Evolutionary conservation across 1,140 invertebrate species (phyloP), one percentile per base, ranked within the genome.

Genomic region (Littorina saxatilis): DNA sequence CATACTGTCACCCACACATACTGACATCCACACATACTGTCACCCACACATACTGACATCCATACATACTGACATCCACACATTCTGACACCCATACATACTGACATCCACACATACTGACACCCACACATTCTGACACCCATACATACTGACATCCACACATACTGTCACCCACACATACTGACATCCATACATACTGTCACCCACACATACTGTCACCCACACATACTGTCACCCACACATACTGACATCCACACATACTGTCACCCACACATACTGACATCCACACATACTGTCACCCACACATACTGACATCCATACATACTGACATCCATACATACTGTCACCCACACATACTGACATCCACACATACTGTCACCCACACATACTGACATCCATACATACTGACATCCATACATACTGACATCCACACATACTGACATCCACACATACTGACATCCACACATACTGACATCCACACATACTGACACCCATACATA

Each of bases 1-100:
- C 55, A 93, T 66, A 32, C 61, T 32, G 27, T 32, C 61, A 66
- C 61, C 29, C 61, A 66, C 61, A 66, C 61, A 66, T 29, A 66
- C 9, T 9, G 61, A 66, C 61, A 29, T 32, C 20, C 29, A 32
- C 61, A 66, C 61, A 66, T 29, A 66, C n/a, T 5, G 27, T 7
- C 61, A 40, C 68, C 39, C 43, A 47, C 43, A 47, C 43, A 66
- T 29, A 66, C n/a, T 5, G 27, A 32, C 61, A 5, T 47, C 43
- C 43, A 2, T 32, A 32, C 29, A 32, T 4, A 32, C 27, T 7
- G 3, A 32, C 27, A 32, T 29, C 5, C 61, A 66, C 61, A 66
- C 61, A 32, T 17, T 7, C 61, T 27, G 20, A 66, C 55, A 7
- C 5, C 15, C 23, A 50, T 20, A 50, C 47, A 50, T 50, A n/a